A percentile compares a stretch with the other conserved stretches of the same genome.
Conservation (phyloP, 2,888 invertebrate species). For the Philereme vetulata region DNA sequence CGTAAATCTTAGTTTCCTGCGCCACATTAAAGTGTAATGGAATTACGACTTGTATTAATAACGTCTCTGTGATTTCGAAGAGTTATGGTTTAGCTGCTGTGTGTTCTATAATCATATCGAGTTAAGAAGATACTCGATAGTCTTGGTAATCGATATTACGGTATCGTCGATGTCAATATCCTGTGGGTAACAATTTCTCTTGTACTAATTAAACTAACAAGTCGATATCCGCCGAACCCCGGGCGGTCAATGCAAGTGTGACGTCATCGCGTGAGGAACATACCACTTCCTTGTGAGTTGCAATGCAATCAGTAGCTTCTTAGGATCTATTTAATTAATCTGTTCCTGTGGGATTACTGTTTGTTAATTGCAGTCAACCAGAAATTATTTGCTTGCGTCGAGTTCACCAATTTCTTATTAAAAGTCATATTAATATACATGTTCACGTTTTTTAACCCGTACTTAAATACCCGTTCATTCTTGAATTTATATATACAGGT, state of each 20-base stretch:
- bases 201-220: constrained; percentile 39
- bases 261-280: constrained; percentile 36
- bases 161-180: constrained; percentile 28
- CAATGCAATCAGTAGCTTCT: constrained; percentile 1
- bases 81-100: constrained; percentile 3
- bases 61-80: constrained; percentile 19
- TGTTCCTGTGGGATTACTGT: too few species aligned
- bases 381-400: too few species aligned
- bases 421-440: too few species aligned
- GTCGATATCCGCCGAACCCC: constrained; percentile 46
- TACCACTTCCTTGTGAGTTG: constrained; percentile 16
- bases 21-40: constrained; percentile 26
- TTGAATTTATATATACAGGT: too few species aligned
- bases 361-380: too few species aligned
- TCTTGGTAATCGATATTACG: constrained; percentile 24
- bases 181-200: constrained; percentile 20
- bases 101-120: constrained; percentile 13
- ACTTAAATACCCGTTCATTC: too few species aligned
- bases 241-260: constrained; percentile 38
- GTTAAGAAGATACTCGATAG: constrained; percentile 19
- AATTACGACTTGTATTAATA: constrained; percentile 30
- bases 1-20: constrained; percentile 51
- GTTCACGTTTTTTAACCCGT: too few species aligned
- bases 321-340: too few species aligned
- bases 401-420: too few species aligned